Base-by-base conservation (phyloP, 2,797 vertebrate species). In the Characodon lateralis region DNA sequence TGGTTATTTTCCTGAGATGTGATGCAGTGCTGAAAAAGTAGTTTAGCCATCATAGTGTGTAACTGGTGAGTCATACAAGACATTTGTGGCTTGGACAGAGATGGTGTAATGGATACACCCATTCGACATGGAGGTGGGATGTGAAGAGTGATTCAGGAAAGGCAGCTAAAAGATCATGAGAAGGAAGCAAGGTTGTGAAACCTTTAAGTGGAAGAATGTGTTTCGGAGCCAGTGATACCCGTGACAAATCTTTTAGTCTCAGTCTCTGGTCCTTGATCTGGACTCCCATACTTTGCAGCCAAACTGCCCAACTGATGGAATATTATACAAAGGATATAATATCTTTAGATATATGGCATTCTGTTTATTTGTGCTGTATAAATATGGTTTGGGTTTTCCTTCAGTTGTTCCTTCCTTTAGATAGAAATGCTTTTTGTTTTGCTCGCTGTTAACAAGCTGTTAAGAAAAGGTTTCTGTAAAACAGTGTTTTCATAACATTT, bases 161-260 rank as follows among this genome's bases (percentile, higher is more conserved):
- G 56, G 26, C 46, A 56, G 63, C 2, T 43, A 5, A 14, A 61
- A 41, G 76, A 72, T 39, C 41, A 26, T 69, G 20, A 43, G 81
- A 76, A 73, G 78, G 65, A 31, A 71, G 73, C 0, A 58, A 80
- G 75, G 43, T 69, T 77, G 51, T 63, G 71, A 88, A 66, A 76
- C 75, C 73, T 72, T 71, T 71, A 85, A 88, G 84, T 66, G 76
- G 77, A 77, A 79, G 91, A 94, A 93, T 90, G 90, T 85, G 51
- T 73, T 72, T 82, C 5, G 66, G 85, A 92, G 88, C 76, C 88
- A 73, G 78, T 73, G 88, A 92, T 81, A 72, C 74, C 91, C 76
- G 24, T 90, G 74, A 71, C 87, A 82, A 91, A 94, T 92, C 82
- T 82, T 82, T 92, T 88, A 59, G 83, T 93, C 79, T 92, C 81